Evolutionary conservation across 2,888 invertebrate species (phyloP), one percentile per base, ranked within the genome.

Genomic region (Macaria liturata): DNA sequence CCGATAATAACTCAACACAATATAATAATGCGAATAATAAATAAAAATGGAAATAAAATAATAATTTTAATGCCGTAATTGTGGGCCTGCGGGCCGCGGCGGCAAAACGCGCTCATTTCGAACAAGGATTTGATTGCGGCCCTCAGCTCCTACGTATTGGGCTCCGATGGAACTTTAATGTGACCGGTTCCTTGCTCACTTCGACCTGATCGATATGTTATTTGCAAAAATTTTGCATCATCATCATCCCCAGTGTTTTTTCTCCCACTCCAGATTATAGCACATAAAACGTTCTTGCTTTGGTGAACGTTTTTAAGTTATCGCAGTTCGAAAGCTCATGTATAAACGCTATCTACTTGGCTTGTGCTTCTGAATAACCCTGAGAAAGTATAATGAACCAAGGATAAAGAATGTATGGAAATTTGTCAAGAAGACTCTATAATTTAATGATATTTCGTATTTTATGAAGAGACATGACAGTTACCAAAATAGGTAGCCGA

Each of bases 21-120:
- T 91, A 91, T 91, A 91, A 91, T 91, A 91, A 91, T 91, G 89
- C 91, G 90, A 91, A 91, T 91, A 91, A 91, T 91, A 91, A 90
- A 90, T 90, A 91, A 91, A 91, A 91, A 90, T 88, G 84, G 84
- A 91, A 91, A 90, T 90, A 91, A 90, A 91, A 90, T 91, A 91
- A 90, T 91, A 91, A 89, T 90, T 90, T 91, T 88, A 91, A 91
- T 90, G 86, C 81, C 88, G 90, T 90, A 91, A 91, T 91, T 91
- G 88, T 71, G 81, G 84, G 86, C 90, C 87, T 83, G 78, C 77
- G 85, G 88, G 86, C 72, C 78, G 63, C 74, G 79, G 78, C 79
- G 61, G 59, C 77, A 77, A 81, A 84, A 80, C 72, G 80, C 82
- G 77, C 82, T 83, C 80, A 74, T 83, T 88, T 84, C 70, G 76